These are phyloP conservation scores for Pyrrhosoma nymphula DNA, from an alignment of 2,888 invertebrate species.

Conservation along the genomic window DNA sequence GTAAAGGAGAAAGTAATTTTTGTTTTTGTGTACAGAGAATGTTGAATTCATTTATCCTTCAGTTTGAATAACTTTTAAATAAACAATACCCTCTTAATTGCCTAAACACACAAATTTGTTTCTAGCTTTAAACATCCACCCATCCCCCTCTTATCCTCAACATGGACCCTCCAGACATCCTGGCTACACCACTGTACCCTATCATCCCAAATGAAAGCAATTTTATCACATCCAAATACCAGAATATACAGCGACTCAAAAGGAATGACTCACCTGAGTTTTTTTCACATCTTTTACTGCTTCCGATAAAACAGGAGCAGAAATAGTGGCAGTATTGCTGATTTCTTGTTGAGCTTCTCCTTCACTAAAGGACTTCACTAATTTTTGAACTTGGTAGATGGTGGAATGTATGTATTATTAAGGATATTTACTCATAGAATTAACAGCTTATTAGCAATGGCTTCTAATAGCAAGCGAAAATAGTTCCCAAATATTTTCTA, in stretches of 20 bases:
- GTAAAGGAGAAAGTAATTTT: too few species aligned
- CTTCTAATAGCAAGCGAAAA: not conserved
- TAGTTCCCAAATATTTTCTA: too few species aligned
- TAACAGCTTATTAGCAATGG: not conserved
- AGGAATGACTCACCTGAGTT: slow-evolving; percentile 41
- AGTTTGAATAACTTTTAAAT: too few species aligned
- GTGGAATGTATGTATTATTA: slow-evolving; percentile 51
- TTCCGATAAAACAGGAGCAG: slow-evolving; percentile 34
- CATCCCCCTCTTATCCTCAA: too few species aligned
- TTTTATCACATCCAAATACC: not conserved
- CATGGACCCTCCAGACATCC: too few species aligned
- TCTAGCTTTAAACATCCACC: too few species aligned
- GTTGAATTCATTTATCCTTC: too few species aligned
- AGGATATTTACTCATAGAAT: not conserved
- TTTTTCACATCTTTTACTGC: slow-evolving; percentile 6
- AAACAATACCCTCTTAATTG: too few species aligned
- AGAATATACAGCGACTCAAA: not conserved
- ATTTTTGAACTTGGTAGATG: slow-evolving; percentile 64
- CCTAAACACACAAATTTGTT: too few species aligned
- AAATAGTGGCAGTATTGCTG: slow-evolving; percentile 49
- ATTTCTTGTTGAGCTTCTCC: slow-evolving; percentile 52
- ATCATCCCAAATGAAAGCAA: too few species aligned
- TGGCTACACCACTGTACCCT: too few species aligned
- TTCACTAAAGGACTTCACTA: slow-evolving; percentile 61
- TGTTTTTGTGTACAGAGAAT: too few species aligned